Conservation (phyloP, 2,113 vertebrate genomes). For the Leptocoma aspasia region DNA sequence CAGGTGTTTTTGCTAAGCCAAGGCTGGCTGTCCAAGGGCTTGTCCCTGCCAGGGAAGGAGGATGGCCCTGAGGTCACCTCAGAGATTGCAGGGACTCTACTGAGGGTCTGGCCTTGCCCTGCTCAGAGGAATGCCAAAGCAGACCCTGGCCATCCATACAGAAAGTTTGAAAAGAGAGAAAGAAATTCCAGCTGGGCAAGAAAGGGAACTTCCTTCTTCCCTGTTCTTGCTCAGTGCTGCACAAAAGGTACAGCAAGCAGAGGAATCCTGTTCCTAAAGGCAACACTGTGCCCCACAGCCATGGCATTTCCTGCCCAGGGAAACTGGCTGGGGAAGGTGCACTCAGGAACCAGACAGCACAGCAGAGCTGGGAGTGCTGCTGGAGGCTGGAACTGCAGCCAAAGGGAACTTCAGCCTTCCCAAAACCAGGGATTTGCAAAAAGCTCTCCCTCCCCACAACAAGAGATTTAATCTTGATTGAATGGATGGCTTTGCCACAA, state of each 20-base stretch:
- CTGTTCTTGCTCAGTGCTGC: background rate
- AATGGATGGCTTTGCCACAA: background rate
- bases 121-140: background rate
- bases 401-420: background rate
- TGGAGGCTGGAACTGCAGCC: background rate
- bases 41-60: background rate
- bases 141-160: background rate
- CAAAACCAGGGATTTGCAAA: background rate
- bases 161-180: background rate
- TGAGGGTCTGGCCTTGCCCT: background rate
- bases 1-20: background rate
- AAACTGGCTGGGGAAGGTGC: background rate
- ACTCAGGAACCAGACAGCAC: background rate
- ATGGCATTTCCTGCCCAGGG: background rate
- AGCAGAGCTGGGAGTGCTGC: background rate
- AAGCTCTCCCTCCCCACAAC: background rate
- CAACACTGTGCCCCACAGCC: rapidly evolving
- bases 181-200: background rate
- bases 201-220: background rate
- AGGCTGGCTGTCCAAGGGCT: background rate
- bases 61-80: background rate
- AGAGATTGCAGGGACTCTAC: background rate
- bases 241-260: background rate
- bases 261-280: background rate
- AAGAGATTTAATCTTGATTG: background rate